Base-by-base conservation (phyloP, 2,113 vertebrate species). In the Ceuthmochares aereus region DNA sequence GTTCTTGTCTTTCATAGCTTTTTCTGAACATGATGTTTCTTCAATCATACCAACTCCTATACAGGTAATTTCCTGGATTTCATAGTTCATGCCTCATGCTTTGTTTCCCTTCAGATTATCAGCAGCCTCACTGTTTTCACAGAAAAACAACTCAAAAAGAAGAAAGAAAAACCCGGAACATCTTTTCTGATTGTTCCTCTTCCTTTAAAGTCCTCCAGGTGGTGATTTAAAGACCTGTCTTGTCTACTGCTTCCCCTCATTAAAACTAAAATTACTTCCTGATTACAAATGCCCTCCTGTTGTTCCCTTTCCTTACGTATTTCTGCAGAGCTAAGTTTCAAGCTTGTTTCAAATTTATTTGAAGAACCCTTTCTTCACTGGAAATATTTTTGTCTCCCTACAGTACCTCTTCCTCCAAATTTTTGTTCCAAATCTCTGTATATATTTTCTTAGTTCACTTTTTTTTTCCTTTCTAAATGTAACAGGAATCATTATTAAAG, bases 211-310 rank as follows among this genome's bases (percentile, higher is more conserved):
- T 95, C 81, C 74, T 96, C 58, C 69, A 93, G 77, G 87, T 89
- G 77, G 70, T 94, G 72, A 94, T 94, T 75, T 94, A 89, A 78
- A 87, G 80, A 90, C 52, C 30, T 89, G 66, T 89, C 93, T 95
- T 95, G 43, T 89, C 84, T 95, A 75, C 81, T 93, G 69, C 62
- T 93, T 96, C 76, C 64, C 18, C 60, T 96, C 73, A 70, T 93
- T 93, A 89, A 95, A 89, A 77, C 51, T 67, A 51, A 90, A 92
- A 89, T 89, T 36, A 82, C 59, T 96, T 93, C 87, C 62, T 95
- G 87, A 94, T 95, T 94, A 69, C 66, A 96, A 94, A 91, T 87
- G 8, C 63, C 32, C 74, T 87, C 89, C 95, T 85, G 70, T 90
- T 40, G 62, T 43, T 93, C 34, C 26, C 89, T 83, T 93, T 77